Percentiles rank a stretch among this genome's conserved stretches.
phyloP scores from a whole-genome alignment of 2,888 invertebrate species.

The Melipona bicolor region DNA sequence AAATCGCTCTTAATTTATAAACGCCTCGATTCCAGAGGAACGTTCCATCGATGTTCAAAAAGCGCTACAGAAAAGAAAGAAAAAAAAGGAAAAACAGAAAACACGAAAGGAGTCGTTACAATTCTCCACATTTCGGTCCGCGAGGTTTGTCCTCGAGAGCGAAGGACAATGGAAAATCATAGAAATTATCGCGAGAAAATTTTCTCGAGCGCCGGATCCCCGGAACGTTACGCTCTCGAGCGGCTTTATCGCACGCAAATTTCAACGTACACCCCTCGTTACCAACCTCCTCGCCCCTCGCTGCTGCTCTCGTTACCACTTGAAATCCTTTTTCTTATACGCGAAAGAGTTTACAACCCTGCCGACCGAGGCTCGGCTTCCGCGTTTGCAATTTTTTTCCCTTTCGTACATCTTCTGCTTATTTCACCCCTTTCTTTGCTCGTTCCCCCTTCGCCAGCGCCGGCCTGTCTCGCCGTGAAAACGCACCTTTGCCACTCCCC shows the following conservation, averaged over 20 bases:
- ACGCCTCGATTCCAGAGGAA: too few species aligned
- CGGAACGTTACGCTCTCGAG: background rate
- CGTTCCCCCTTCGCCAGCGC: background rate
- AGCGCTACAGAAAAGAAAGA: too few species aligned
- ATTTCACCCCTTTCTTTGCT: conserved; percentile 22
- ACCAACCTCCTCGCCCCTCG: too few species aligned
- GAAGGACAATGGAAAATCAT: background rate
- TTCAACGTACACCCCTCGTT: background rate
- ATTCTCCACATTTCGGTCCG: background rate
- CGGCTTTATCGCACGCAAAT: conserved; percentile 2
- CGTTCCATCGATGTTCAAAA: too few species aligned
- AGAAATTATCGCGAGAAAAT: conserved; percentile 12
- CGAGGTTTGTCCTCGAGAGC: background rate
- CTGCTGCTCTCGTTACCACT: background rate
- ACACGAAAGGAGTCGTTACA: background rate
- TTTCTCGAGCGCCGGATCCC: background rate
- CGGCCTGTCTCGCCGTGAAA: conserved; percentile 23
- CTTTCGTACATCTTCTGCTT: conserved; percentile 32
- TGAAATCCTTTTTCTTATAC: conserved; percentile 7
- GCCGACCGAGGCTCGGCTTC: background rate
- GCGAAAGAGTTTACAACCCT: background rate
- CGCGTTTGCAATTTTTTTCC: conserved; percentile 31
- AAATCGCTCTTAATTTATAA: too few species aligned
- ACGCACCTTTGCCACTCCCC: conserved; percentile 36
- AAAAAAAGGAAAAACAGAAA: background rate